Conservation (phyloP, 1,140 invertebrate genomes). For the Drosophila jambulina region DNA sequence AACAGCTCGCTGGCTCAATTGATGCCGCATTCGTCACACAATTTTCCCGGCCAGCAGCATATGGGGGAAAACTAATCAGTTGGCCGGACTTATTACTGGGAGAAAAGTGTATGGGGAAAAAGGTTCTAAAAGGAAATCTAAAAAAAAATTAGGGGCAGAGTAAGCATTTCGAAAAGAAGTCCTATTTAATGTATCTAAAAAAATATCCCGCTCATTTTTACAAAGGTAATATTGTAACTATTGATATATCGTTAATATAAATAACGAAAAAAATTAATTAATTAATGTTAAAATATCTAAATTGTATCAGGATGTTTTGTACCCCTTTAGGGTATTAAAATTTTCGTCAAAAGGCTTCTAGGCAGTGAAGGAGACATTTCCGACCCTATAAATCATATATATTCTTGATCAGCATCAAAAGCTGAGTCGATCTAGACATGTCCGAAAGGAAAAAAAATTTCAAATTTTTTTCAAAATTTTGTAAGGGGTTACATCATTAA, state of each 20-base stretch:
- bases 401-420: too few species aligned
- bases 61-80: constrained; percentile 44
- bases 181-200: background rate
- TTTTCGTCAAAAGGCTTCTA: too few species aligned
- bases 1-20: constrained; percentile 54
- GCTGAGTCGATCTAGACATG: too few species aligned
- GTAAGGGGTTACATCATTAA: too few species aligned
- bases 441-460: too few species aligned
- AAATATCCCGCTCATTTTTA: background rate
- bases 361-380: too few species aligned
- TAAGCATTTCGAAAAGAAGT: background rate
- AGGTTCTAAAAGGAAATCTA: background rate
- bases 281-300: too few species aligned
- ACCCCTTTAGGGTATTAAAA: too few species aligned
- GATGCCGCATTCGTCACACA: constrained; percentile 72
- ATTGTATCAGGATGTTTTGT: too few species aligned
- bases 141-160: background rate
- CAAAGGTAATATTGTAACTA: background rate
- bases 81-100: background rate
- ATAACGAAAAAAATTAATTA: too few species aligned
- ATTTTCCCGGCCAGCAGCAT: constrained; percentile 32
- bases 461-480: too few species aligned
- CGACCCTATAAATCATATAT: too few species aligned
- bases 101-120: background rate
- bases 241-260: background rate